A percentile compares a stretch with the other conserved stretches of the same genome.
Evolutionary conservation across 2,797 vertebrate genomes (phyloP).

Genomic region (Sandelia bainsii): DNA sequence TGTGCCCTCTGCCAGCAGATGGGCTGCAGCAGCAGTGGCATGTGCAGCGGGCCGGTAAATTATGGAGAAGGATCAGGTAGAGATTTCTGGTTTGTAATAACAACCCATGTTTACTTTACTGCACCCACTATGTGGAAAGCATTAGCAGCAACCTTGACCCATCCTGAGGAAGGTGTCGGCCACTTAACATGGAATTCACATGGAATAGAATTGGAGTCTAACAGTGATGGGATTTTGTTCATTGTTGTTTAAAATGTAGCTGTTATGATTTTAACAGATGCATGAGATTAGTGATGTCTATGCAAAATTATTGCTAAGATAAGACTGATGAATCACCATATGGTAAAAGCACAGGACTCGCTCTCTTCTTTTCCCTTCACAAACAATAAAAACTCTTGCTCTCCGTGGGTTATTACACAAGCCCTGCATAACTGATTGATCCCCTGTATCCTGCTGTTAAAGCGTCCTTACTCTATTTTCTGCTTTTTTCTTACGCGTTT

Average conservation of each 20-base stretch:
- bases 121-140: conserved; percentile 49
- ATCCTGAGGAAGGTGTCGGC: conserved; percentile 38
- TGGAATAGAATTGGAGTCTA: background rate
- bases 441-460: background rate
- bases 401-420: conserved; percentile 32
- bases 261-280: conserved; percentile 26
- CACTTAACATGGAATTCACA: conserved; percentile 9
- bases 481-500: conserved; percentile 31
- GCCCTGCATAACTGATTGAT: conserved; percentile 28
- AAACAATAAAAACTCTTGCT: background rate
- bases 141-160: conserved; percentile 73
- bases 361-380: background rate
- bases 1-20: conserved; percentile 17
- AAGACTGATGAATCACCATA: conserved; percentile 32
- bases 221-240: background rate
- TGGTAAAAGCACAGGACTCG: conserved; percentile 7
- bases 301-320: conserved; percentile 6
- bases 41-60: conserved; percentile 59
- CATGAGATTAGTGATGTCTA: conserved; percentile 6
- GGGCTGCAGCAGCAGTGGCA: conserved; percentile 18
- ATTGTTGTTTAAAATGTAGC: conserved; percentile 18
- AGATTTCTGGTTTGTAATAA: conserved; percentile 69
- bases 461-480: conserved; percentile 16
- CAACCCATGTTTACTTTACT: conserved; percentile 52
- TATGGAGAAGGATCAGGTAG: conserved; percentile 51